Evolutionary conservation across 2,113 vertebrate genomes (phyloP), one percentile per base, ranked within the genome.

Genomic region (Dipodomys stephensi): DNA sequence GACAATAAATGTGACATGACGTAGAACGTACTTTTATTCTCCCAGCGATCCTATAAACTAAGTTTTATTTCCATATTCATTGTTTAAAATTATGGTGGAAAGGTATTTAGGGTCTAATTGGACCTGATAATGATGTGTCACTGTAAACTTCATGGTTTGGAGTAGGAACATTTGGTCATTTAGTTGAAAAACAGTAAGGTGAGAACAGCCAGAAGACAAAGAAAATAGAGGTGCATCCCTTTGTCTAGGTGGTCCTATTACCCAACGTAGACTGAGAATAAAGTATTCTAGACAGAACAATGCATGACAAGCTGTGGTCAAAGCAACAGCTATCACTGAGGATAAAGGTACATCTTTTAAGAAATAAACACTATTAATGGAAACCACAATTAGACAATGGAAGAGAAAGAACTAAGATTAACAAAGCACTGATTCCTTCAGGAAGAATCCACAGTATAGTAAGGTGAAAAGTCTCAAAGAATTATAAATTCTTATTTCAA

Each of bases 31-130:
- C 80, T 94, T 91, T 57, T 68, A 68, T 85, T 88, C 64, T 82
- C 79, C 67, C 67, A 95, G 27, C 4, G 71, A 35, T 18, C 12
- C 39, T 77, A 0, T 88, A 30, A 95, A 82, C n/a, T 90, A 67
- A 62, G 10, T 69, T 30, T 78, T 39, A n/a, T 32, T 82, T 92
- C 87, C 90, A 81, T 87, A 90, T 87, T 92, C 25, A 78, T 88
- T 77, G 88, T 88, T 88, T 28, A 35, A 93, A 93, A 64, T 88
- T 90, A 80, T 23, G 2, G 20, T 20, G 4, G 53, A 92, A 13
- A 53, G 57, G 57, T 74, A 77, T 71, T 74, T 46, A 76, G 71
- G 30, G 18, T 62, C 71, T 39, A 15, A 3, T 22, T 64, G 16
- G 19, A 30, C 79, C 49, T 78, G 76, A 62, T 19, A 6, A 49